Evolutionary conservation across 2,113 vertebrate species (phyloP).

Genomic region (Speoplatyrhinus poulsoni): DNA sequence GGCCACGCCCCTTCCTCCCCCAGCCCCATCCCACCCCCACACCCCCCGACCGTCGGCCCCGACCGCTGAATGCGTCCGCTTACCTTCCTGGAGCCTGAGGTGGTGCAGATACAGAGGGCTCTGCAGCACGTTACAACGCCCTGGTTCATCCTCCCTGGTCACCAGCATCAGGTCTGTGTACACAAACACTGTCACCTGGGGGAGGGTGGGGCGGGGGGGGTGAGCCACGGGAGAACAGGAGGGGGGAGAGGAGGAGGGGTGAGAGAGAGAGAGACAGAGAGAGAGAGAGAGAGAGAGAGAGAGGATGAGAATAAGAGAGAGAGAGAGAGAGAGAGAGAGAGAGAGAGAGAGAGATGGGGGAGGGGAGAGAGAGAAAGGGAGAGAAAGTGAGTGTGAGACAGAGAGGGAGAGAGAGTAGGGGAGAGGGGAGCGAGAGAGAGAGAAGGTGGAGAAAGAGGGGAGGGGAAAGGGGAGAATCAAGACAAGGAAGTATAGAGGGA

Average conservation of each 20-base stretch:
- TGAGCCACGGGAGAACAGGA: neutral
- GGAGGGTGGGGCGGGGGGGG: neutral
- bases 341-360: neutral
- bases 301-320: no score
- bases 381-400: no score
- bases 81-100: conserved; percentile 90
- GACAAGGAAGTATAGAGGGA: no score
- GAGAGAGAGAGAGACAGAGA: neutral
- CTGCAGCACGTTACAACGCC: conserved; percentile 89
- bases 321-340: no score
- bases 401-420: no score
- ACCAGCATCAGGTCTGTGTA: conserved; percentile 93
- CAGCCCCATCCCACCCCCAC: no score
- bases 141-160: conserved; percentile 89
- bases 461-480: no score
- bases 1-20: no score
- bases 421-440: neutral
- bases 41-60: no score
- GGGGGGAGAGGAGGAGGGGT: neutral
- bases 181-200: conserved; percentile 89
- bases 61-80: neutral
- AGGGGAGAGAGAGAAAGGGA: neutral
- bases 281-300: neutral
- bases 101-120: conserved; percentile 91
- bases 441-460: no score